Conservation (phyloP, 2,888 invertebrate genomes). For the Sarcophaga carnaria region DNA sequence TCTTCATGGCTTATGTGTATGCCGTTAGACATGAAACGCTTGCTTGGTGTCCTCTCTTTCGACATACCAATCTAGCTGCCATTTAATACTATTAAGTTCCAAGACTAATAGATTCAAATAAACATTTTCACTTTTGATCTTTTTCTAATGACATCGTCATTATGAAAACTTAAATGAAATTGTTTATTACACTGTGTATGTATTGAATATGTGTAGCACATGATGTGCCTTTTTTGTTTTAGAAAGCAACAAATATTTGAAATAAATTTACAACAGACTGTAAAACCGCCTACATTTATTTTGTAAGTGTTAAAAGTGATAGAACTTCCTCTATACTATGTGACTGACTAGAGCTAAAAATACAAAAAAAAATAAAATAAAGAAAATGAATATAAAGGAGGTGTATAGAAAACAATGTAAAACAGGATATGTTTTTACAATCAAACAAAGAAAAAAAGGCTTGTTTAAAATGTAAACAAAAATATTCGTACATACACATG, state of each 20-base stretch:
- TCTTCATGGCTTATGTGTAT: too few relatives aligned
- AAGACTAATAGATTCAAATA: too few relatives aligned
- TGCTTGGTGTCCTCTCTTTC: too few relatives aligned
- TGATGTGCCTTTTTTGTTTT: background rate
- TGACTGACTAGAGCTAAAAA: constrained; percentile 23
- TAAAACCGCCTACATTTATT: constrained; percentile 7
- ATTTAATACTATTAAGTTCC: too few relatives aligned
- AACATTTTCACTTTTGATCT: too few relatives aligned
- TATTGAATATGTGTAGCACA: background rate
- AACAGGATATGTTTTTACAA: constrained; percentile 8
- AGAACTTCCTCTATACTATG: background rate
- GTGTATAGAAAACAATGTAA: constrained; percentile 35
- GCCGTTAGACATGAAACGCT: too few relatives aligned
- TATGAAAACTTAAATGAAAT: too few relatives aligned
- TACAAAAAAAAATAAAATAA: background rate
- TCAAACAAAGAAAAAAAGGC: constrained; percentile 6
- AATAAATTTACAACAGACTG: background rate
- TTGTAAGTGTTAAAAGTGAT: background rate
- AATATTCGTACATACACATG: background rate
- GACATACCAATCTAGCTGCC: too few relatives aligned
- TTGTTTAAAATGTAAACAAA: constrained; percentile 38
- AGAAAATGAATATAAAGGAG: background rate
- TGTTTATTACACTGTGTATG: too few relatives aligned
- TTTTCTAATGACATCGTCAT: too few relatives aligned
- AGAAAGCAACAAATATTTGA: too few relatives aligned